These are phyloP conservation scores for Eueides isabella DNA, from an alignment of 1,140 invertebrate species.

Conservation along the genomic window DNA sequence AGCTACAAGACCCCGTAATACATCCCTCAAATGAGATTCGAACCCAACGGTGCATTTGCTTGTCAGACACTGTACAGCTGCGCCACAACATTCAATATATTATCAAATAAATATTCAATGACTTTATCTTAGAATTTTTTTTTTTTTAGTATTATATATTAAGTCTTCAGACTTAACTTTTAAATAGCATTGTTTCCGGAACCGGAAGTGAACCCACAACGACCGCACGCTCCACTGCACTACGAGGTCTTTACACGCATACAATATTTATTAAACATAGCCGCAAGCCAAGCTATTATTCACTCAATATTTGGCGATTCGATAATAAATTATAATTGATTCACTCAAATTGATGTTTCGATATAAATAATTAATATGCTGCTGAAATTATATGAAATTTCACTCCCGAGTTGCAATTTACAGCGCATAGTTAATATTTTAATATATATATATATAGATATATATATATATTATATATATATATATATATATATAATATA, in stretches of 20 bases:
- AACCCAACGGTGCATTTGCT: too few relatives aligned
- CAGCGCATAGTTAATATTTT: not conserved
- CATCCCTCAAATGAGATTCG: too few relatives aligned
- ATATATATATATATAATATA: too few relatives aligned
- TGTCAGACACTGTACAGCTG: too few relatives aligned
- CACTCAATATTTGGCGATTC: not conserved
- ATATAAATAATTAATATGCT: conserved; percentile 26
- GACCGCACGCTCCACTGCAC: not conserved
- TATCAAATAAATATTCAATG: too few relatives aligned
- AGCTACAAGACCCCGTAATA: too few relatives aligned
- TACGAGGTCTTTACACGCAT: not conserved
- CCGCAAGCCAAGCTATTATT: conserved; percentile 12
- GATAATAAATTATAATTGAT: conserved; percentile 27
- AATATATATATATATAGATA: too few relatives aligned
- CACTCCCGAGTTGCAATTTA: not conserved
- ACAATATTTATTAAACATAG: not conserved
- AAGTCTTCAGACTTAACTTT: too few relatives aligned
- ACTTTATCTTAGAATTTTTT: too few relatives aligned
- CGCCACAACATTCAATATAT: too few relatives aligned
- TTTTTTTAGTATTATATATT: too few relatives aligned
- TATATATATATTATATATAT: too few relatives aligned
- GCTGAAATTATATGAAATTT: conserved; percentile 18
- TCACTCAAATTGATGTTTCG: conserved; percentile 26
- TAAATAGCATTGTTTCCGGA: not conserved
- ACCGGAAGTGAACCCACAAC: not conserved